These are phyloP conservation scores for Chironex yamaguchii DNA, from an alignment of 30 jellyfish, hydroid and myxozoan species.

Conservation along the genomic window DNA sequence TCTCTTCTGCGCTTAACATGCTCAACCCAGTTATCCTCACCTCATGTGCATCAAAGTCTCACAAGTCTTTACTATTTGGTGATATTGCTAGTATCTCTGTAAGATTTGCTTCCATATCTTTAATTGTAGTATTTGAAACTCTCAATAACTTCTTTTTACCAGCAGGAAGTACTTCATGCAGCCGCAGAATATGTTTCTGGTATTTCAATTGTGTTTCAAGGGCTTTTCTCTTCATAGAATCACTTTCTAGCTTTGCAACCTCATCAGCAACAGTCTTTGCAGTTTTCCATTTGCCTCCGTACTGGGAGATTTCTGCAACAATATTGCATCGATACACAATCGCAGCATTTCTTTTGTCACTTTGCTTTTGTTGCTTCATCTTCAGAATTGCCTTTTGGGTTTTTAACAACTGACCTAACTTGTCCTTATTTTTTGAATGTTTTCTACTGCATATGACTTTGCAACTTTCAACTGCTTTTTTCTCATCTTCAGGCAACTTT, in stretches of 20 bases:
- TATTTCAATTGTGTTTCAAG: background rate
- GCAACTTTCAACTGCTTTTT: constrained; percentile 11
- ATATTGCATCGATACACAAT: background rate
- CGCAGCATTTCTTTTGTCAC: background rate
- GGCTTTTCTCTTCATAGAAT: background rate
- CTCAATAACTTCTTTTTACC: background rate
- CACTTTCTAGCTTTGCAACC: background rate
- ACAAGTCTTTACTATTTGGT: background rate
- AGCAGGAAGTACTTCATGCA: constrained; percentile 27
- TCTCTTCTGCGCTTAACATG: background rate
- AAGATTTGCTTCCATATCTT: constrained; percentile 8
- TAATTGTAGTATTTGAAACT: background rate
- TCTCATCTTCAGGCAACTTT: background rate
- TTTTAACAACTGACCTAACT: background rate
- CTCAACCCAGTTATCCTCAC: constrained; percentile 11
- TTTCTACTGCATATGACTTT: constrained; percentile 3
- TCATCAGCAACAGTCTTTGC: too few relatives aligned
- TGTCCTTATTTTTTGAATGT: background rate
- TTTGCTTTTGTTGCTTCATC: background rate
- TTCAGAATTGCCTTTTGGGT: background rate
- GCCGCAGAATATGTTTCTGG: constrained; percentile 18
- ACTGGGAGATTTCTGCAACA: background rate
- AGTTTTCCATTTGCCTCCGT: constrained; percentile 23
- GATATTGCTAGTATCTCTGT: constrained; percentile 11
- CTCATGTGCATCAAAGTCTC: constrained; percentile 12